Evolutionary conservation across 2,888 invertebrate species (phyloP).

Genomic region (Tetanocera ferruginea): DNA sequence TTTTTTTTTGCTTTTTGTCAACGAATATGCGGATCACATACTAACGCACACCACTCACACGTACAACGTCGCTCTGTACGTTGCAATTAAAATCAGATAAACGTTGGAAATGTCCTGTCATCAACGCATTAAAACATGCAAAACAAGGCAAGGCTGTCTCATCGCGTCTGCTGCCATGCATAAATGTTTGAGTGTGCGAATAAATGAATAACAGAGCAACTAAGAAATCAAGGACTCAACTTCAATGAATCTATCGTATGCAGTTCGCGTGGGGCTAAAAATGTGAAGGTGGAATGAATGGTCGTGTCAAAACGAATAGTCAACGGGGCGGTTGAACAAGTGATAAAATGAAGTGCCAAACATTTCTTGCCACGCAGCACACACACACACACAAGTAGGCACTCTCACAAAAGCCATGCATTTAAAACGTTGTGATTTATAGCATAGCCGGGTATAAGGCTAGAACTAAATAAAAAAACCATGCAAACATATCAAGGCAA

Average conservation of each 20-base stretch:
- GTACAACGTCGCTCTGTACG: constrained; percentile 54
- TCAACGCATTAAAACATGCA: constrained; percentile 35
- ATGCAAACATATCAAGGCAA: background rate
- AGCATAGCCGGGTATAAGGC: background rate
- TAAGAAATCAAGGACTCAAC: background rate
- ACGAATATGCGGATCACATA: constrained; percentile 29
- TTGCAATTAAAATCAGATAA: constrained; percentile 67
- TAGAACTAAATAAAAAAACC: background rate
- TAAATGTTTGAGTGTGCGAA: constrained; percentile 41
- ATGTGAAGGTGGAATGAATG: background rate
- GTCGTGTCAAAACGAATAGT: constrained; percentile 20
- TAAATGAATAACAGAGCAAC: constrained; percentile 40
- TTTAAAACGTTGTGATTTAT: constrained; percentile 25
- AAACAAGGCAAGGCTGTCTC: background rate
- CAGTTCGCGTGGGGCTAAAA: background rate
- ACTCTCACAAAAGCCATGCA: background rate
- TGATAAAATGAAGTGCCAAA: constrained; percentile 13
- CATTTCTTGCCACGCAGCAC: background rate
- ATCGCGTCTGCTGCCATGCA: constrained; percentile 36
- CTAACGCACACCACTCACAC: constrained; percentile 8
- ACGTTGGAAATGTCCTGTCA: constrained; percentile 57
- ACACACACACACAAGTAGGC: background rate
- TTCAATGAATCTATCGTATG: background rate
- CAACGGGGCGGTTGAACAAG: background rate
- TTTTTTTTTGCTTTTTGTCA: background rate